phyloP scores from a whole-genome alignment of 2,888 invertebrate species.

The Melitaea athalia region DNA sequence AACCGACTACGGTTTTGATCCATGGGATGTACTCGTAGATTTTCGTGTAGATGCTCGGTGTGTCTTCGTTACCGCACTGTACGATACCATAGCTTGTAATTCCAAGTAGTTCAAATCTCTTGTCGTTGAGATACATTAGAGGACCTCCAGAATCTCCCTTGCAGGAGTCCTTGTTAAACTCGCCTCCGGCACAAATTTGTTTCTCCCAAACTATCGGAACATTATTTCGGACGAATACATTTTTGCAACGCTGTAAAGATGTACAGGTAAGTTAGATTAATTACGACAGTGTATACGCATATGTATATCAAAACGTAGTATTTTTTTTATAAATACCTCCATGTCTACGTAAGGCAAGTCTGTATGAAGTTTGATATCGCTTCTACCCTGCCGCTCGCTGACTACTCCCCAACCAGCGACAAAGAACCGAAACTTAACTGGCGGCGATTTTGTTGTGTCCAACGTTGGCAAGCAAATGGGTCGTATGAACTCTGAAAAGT shows the following conservation, averaged over 20 bases:
- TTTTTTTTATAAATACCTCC: constrained; percentile 41
- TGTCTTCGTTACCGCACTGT: constrained; percentile 80
- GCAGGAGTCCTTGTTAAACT: constrained; percentile 79
- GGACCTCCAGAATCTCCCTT: constrained; percentile 86
- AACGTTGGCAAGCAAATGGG: constrained; percentile 63
- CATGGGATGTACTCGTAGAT: constrained; percentile 81
- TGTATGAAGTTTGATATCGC: constrained; percentile 54
- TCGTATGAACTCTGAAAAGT: constrained; percentile 64
- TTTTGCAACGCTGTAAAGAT: constrained; percentile 37
- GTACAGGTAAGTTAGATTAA: neutral
- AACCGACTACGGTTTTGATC: constrained; percentile 70
- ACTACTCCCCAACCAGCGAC: constrained; percentile 81
- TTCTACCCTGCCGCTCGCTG: constrained; percentile 50
- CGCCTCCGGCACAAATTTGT: constrained; percentile 83
- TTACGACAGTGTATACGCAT: neutral
- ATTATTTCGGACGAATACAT: constrained; percentile 20
- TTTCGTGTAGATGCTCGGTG: constrained; percentile 85
- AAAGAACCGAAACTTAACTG: constrained; percentile 42
- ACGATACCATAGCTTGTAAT: constrained; percentile 83
- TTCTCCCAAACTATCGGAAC: constrained; percentile 43
- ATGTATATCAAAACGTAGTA: neutral
- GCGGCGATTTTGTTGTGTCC: constrained; percentile 47
- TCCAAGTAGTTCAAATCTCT: constrained; percentile 63
- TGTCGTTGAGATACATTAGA: constrained; percentile 67
- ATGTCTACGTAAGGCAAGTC: constrained; percentile 46